A percentile compares a stretch with the other conserved stretches of the same genome.
phyloP scores from a whole-genome alignment of 1,140 invertebrate genomes.

The Zaprionus gabonicus region DNA sequence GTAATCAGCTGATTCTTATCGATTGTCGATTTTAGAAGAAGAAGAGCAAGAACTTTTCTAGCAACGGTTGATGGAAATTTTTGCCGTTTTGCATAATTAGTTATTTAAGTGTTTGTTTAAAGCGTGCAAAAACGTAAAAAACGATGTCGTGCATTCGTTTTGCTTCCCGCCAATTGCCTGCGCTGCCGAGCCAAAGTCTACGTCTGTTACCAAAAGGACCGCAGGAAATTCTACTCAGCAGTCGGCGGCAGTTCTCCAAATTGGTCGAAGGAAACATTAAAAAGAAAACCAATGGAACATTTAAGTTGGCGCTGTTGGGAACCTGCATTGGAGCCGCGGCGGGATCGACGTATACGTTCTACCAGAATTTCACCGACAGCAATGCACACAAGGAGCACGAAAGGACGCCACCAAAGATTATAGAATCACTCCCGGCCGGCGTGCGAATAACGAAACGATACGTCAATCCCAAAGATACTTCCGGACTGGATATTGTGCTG shows the following conservation, averaged over 20 bases:
- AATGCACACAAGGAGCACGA: slow-evolving; percentile 76
- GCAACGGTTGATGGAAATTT: slow-evolving; percentile 28
- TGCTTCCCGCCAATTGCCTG: slow-evolving; percentile 29
- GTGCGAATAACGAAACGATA: slow-evolving; percentile 86
- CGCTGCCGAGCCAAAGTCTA: slow-evolving; percentile 1
- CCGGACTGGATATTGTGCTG: slow-evolving; percentile 92
- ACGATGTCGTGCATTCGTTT: slow-evolving; percentile 65
- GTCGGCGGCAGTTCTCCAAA: slow-evolving; percentile 57
- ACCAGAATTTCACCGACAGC: slow-evolving; percentile 60
- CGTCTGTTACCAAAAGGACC: slow-evolving; percentile 30
- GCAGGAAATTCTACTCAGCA: slow-evolving; percentile 24
- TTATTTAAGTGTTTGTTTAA: slow-evolving; percentile 39
- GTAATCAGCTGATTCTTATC: slow-evolving; percentile 20
- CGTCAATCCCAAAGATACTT: slow-evolving; percentile 88
- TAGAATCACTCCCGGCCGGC: slow-evolving; percentile 85
- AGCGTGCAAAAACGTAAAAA: slow-evolving; percentile 6
- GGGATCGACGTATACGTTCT: slow-evolving; percentile 77
- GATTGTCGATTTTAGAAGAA: slow-evolving; percentile 13
- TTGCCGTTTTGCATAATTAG: slow-evolving; percentile 67
- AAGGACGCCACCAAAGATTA: slow-evolving; percentile 82
- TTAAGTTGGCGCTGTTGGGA: slow-evolving; percentile 86
- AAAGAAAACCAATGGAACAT: slow-evolving; percentile 62
- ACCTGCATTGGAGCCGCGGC: slow-evolving; percentile 85
- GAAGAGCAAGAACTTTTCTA: slow-evolving; percentile 43
- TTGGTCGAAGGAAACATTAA: slow-evolving; percentile 9